Conservation (phyloP, 2,113 vertebrate genomes). For the Perccottus glenii region DNA sequence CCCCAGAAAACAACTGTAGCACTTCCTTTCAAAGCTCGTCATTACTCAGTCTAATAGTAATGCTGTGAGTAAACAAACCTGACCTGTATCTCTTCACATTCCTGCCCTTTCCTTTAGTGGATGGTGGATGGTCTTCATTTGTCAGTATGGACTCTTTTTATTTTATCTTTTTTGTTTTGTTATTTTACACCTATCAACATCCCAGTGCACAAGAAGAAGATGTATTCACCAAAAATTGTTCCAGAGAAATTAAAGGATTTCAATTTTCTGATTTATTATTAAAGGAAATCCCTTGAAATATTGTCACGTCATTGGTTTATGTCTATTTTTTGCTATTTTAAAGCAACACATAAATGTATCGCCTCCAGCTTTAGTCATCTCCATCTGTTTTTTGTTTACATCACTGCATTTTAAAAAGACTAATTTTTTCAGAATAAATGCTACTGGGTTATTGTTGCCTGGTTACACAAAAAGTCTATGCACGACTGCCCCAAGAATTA, state of each 20-base stretch:
- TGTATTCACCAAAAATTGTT: neutral
- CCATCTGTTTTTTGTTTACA: slow-evolving; percentile 39
- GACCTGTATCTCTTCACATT: too few species aligned
- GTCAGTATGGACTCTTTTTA: too few species aligned
- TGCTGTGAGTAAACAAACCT: too few species aligned
- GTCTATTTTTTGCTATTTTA: neutral
- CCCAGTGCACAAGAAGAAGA: neutral
- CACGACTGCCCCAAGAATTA: slow-evolving; percentile 4
- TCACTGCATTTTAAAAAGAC: neutral
- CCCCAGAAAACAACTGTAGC: too few species aligned
- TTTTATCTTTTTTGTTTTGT: too few species aligned
- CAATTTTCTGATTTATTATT: neutral
- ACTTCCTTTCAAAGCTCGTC: too few species aligned
- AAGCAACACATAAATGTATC: slow-evolving; percentile 5
- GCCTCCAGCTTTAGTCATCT: slow-evolving; percentile 35
- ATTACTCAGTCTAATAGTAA: too few species aligned
- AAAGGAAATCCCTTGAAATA: neutral
- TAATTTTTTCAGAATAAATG: neutral
- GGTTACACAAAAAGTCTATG: slow-evolving; percentile 30
- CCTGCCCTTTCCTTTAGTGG: too few species aligned
- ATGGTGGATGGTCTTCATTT: too few species aligned
- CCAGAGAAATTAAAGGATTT: neutral
- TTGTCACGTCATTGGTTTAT: neutral
- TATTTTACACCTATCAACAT: too few species aligned
- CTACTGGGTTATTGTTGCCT: slow-evolving; percentile 27